phyloP scores from a whole-genome alignment of 1,140 invertebrate species.

The Lamellibrachia luymesi region DNA sequence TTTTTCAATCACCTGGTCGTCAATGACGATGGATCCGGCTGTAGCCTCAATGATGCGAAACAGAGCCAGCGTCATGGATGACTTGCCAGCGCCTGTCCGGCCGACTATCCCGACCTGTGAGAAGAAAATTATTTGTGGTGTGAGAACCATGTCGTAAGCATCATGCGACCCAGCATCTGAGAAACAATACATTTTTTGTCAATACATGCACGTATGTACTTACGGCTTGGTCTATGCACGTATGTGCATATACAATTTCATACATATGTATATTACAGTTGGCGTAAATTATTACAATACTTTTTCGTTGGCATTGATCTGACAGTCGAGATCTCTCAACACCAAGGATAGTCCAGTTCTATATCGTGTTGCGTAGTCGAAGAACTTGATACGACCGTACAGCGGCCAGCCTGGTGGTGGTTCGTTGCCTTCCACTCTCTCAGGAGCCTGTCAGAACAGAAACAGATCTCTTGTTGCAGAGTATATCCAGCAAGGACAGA shows the following conservation, averaged over 20 bases:
- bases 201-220: neutral
- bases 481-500: neutral
- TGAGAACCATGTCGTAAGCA: neutral
- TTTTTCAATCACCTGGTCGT: conserved; percentile 66
- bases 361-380: conserved; percentile 73
- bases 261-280: neutral
- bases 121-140: neutral
- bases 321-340: conserved; percentile 70
- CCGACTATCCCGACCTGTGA: conserved; percentile 74
- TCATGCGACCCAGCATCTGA: neutral
- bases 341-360: conserved; percentile 80
- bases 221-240: no score
- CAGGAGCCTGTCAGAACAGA: conserved; percentile 21
- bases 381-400: conserved; percentile 71
- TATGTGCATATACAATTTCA: neutral
- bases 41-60: conserved; percentile 61
- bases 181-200: neutral
- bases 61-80: conserved; percentile 68
- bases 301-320: conserved; percentile 57
- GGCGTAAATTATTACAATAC: neutral
- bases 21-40: conserved; percentile 65
- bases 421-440: conserved; percentile 20
- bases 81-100: conserved; percentile 85
- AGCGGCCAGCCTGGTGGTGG: conserved; percentile 69
- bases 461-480: neutral